Percentiles rank a stretch among this genome's conserved stretches.
phyloP scores from a whole-genome alignment of 2,888 invertebrate genomes.

The Seira sanloemensis region DNA sequence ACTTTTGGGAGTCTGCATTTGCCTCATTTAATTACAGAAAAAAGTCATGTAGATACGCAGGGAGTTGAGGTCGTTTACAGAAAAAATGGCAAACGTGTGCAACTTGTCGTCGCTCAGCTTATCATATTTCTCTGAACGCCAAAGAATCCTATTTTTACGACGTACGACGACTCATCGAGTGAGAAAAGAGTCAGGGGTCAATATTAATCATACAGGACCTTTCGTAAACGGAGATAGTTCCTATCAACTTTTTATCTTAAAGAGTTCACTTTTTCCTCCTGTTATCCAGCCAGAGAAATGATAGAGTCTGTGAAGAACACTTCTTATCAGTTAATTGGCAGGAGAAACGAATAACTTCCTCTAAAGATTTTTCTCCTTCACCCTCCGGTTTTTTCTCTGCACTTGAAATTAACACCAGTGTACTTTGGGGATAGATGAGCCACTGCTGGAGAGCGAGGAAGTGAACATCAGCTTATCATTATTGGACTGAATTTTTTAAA shows the following conservation, averaged over 20 bases:
- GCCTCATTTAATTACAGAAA: background rate
- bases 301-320: too few species aligned
- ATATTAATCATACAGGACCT: conserved; percentile 49
- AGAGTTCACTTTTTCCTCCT: too few species aligned
- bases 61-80: background rate
- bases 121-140: background rate
- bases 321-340: conserved; percentile 59
- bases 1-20: background rate
- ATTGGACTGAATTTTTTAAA: conserved; percentile 27
- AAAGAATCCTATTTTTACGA: background rate
- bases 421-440: too few species aligned
- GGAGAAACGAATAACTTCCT: conserved; percentile 29
- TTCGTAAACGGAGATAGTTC: background rate
- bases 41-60: background rate
- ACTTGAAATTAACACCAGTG: background rate
- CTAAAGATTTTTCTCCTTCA: background rate
- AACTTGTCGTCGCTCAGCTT: conserved; percentile 11
- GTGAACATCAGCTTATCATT: conserved; percentile 33
- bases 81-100: conserved; percentile 44
- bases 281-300: background rate
- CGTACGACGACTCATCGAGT: background rate
- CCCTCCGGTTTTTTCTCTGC: too few species aligned
- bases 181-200: conserved; percentile 37
- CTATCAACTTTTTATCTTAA: background rate
- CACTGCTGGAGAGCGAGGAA: background rate